Base-by-base conservation (phyloP, 2,888 invertebrate genomes). In the Drosophila multiciliata region DNA sequence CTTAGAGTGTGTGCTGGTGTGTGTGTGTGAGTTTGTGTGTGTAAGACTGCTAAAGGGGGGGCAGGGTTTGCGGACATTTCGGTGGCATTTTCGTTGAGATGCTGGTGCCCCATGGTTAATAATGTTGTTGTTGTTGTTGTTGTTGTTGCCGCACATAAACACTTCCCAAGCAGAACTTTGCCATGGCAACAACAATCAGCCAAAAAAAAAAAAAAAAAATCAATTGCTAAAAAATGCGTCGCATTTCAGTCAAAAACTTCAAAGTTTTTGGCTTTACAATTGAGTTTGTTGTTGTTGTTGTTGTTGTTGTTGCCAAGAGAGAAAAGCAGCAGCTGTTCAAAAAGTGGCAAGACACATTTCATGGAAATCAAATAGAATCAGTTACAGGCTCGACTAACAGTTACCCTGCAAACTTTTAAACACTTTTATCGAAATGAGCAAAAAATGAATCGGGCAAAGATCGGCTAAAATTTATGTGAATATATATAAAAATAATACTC, bases 81-180 rank as follows among this genome's bases (percentile, higher is more conserved):
- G 45, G 53, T 78, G 66, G 45, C 36, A 62, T 59, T 59, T 66
- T 53, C 54, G 63, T 66, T 80, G 78, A 59, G 54, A 78, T 78
- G 80, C 77, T 75, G 76, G 74, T 23, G 58, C 29, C 29, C 32
- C 20, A 42, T 26, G 26, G 26, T 2, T 26, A 26, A 33, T 48
- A 40, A 23, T 11, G n/a, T 38, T 54, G 57, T 36, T 54, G 57
- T 26, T 54, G 35, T 36, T 36, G 4, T 26, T 15, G 5, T 26
- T 48, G 48, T 15, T 20, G 29, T 36, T 49, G 61, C 73, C 88
- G 75, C 73, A 85, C 75, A 75, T 77, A 78, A 87, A 87, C 86
- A 87, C 88, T 80, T 83, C 64, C 67, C 58, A 48, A 36, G 40
- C 57, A 75, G 42, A 77, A 78, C 32, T 73, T 78, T 69, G 33